These are phyloP conservation scores for Apogon talboti DNA, from an alignment of 2,797 vertebrate species.

Conservation along the genomic window DNA sequence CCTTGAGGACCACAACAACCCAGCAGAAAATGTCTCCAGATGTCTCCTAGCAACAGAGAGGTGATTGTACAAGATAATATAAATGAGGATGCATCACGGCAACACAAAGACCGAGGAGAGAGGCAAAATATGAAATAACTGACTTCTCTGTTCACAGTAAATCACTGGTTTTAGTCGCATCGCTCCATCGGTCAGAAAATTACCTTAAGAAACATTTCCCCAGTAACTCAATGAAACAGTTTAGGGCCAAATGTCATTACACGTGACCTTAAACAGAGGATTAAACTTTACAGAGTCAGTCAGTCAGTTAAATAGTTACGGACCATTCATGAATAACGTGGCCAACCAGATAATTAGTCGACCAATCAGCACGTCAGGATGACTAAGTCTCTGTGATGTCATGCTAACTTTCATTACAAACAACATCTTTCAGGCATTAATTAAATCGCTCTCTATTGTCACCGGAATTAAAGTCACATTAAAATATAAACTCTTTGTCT, in stretches of 20 bases:
- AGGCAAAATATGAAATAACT: constrained; percentile 9
- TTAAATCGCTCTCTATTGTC: constrained; percentile 44
- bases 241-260: background rate
- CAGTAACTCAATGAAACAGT: background rate
- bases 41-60: constrained; percentile 76
- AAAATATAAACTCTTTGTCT: constrained; percentile 32
- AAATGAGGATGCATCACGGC: constrained; percentile 57
- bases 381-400: constrained; percentile 29
- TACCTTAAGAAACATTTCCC: no score
- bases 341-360: constrained; percentile 33
- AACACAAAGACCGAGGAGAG: constrained; percentile 43
- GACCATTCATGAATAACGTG: constrained; percentile 23
- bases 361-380: constrained; percentile 12
- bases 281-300: constrained; percentile 11
- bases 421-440: constrained; percentile 38
- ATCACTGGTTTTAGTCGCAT: constrained; percentile 17
- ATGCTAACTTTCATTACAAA: constrained; percentile 51
- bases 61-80: constrained; percentile 63
- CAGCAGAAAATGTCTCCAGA: constrained; percentile 43
- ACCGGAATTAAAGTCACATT: constrained; percentile 33
- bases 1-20: constrained; percentile 60
- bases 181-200: constrained; percentile 10
- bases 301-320: constrained; percentile 5
- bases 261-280: constrained; percentile 9
- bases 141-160: constrained; percentile 19